phyloP scores from a whole-genome alignment of 2,797 vertebrate species.

The Austrolebias charrua region DNA sequence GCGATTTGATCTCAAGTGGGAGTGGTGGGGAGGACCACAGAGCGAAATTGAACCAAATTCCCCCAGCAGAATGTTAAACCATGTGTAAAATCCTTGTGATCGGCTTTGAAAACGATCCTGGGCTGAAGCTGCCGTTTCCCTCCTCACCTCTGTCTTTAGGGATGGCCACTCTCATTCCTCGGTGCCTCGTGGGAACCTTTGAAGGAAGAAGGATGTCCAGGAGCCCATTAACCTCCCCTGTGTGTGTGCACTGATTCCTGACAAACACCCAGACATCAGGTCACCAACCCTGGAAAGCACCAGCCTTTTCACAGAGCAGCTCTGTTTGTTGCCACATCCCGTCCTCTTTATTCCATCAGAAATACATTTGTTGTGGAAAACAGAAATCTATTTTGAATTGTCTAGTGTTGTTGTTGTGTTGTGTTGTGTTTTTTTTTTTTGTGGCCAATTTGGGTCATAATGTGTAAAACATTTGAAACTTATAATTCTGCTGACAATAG shows the following conservation, averaged over 20 bases:
- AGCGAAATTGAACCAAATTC: slow-evolving; percentile 77
- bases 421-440: slow-evolving; percentile 35
- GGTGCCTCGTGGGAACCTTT: slow-evolving; percentile 51
- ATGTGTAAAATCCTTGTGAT: slow-evolving; percentile 76
- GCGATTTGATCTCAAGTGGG: slow-evolving; percentile 67
- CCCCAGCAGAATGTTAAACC: slow-evolving; percentile 77
- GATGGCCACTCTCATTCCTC: slow-evolving; percentile 66
- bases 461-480: slow-evolving; percentile 49
- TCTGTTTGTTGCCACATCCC: slow-evolving; percentile 12
- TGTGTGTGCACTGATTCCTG: slow-evolving; percentile 40
- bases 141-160: slow-evolving; percentile 65
- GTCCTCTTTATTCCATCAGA: slow-evolving; percentile 5
- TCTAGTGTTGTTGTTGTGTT: slow-evolving; percentile 23
- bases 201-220: slow-evolving; percentile 69
- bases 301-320: slow-evolving; percentile 4
- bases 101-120: slow-evolving; percentile 71
- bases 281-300: slow-evolving; percentile 39
- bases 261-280: slow-evolving; percentile 40
- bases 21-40: slow-evolving; percentile 66
- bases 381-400: slow-evolving; percentile 36
- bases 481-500: slow-evolving; percentile 34
- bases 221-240: slow-evolving; percentile 61
- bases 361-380: neutral
- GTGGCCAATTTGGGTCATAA: slow-evolving; percentile 23
- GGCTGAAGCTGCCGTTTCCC: slow-evolving; percentile 47